phyloP scores from a whole-genome alignment of 30 jellyfish, hydroid and myxozoan species.

The Chironex yamaguchii region DNA sequence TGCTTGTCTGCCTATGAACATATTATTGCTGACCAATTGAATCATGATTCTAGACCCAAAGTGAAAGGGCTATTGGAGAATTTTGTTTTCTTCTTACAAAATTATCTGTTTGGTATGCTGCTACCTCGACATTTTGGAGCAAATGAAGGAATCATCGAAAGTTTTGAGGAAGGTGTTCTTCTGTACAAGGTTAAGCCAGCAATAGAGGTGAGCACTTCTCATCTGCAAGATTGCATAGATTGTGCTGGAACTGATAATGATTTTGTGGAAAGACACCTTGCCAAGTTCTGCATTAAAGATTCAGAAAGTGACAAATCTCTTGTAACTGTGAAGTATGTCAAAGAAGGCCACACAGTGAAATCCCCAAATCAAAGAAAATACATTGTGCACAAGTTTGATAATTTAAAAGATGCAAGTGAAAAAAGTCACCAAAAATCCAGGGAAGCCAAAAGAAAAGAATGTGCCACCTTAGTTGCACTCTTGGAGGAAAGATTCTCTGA shows the following conservation, averaged over 20 bases:
- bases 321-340: background rate
- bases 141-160: constrained; percentile 20
- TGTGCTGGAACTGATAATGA: constrained; percentile 19
- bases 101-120: constrained; percentile 24
- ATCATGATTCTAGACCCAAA: constrained; percentile 24
- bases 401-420: background rate
- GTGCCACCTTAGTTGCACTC: background rate
- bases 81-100: background rate
- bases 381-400: background rate
- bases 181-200: constrained; percentile 53
- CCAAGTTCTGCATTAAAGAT: background rate
- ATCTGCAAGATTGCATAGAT: constrained; percentile 32
- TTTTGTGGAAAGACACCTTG: constrained; percentile 15
- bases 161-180: constrained; percentile 70
- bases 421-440: constrained; percentile 9
- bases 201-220: constrained; percentile 5
- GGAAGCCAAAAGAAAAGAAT: constrained; percentile 10
- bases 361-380: constrained; percentile 13
- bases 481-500: constrained; percentile 7
- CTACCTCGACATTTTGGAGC: constrained; percentile 45
- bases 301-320: background rate
- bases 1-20: constrained; percentile 76
- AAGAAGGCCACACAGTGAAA: constrained; percentile 3
- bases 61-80: constrained; percentile 40
- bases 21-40: constrained; percentile 23